These are phyloP conservation scores for Salticus scenicus DNA, from an alignment of 2,888 invertebrate genomes.

Conservation along the genomic window DNA sequence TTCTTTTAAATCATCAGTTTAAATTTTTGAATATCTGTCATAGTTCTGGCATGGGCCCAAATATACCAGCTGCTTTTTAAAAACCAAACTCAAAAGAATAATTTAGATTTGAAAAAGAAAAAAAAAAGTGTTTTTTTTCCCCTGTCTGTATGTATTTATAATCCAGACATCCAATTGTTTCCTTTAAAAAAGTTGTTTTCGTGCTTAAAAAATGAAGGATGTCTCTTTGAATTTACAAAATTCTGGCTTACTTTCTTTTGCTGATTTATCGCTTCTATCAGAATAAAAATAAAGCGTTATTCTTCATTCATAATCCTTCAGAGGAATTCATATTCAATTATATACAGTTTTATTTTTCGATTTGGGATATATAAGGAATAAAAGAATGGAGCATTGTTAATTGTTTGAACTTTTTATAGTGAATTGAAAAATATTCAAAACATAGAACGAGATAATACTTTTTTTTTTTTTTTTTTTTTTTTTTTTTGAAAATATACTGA, in stretches of 20 bases:
- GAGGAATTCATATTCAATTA: background rate
- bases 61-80: background rate
- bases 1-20: background rate
- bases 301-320: background rate
- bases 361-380: too few relatives aligned
- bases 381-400: too few relatives aligned
- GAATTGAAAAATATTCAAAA: too few relatives aligned
- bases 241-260: background rate
- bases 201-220: background rate
- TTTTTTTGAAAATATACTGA: too few relatives aligned
- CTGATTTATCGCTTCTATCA: background rate
- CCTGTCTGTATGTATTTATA: background rate
- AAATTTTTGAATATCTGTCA: slow-evolving; percentile 11
- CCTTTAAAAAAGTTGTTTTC: background rate
- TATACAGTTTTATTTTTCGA: too few relatives aligned
- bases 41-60: background rate
- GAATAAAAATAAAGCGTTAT: background rate
- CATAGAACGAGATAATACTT: too few relatives aligned
- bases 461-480: too few relatives aligned
- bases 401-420: too few relatives aligned
- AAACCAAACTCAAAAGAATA: background rate
- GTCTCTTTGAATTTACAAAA: background rate
- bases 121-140: too few relatives aligned
- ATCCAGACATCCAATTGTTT: background rate
- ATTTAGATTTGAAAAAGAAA: slow-evolving; percentile 1